These are phyloP conservation scores for Coturnix japonica DNA, from an alignment of 2,113 vertebrate species.

Conservation along the genomic window DNA sequence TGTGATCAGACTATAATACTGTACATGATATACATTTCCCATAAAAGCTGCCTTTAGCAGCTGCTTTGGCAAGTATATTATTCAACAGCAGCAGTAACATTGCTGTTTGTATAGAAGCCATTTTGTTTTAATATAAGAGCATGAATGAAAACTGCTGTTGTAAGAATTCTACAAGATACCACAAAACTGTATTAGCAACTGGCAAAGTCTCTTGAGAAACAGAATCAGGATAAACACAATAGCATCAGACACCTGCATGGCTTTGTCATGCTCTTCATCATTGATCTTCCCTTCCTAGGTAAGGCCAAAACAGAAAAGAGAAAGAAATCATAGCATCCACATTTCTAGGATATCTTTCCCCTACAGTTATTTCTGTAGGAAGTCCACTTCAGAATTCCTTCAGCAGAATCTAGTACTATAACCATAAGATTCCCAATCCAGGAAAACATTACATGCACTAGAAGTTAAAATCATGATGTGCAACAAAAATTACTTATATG, in stretches of 20 bases:
- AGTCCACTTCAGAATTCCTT: neutral
- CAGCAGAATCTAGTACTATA: neutral
- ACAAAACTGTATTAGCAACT: neutral
- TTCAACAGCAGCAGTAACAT: neutral
- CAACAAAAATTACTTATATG: neutral
- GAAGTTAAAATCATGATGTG: neutral
- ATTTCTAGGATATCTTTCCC: neutral
- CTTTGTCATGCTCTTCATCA: neutral
- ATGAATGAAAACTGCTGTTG: neutral
- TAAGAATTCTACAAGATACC: neutral
- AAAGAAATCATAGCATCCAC: neutral
- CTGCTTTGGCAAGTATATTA: neutral
- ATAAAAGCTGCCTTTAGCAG: neutral
- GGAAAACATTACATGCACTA: neutral
- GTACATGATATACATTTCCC: neutral
- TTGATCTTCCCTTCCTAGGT: neutral
- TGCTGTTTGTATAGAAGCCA: neutral
- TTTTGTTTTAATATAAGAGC: neutral
- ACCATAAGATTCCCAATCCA: neutral
- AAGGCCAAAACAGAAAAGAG: neutral
- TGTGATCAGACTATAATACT: neutral
- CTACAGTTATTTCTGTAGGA: neutral
- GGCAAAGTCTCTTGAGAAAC: neutral
- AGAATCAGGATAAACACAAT: neutral
- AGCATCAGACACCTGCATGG: fast-evolving